Evolutionary conservation across 2,113 vertebrate species (phyloP).

Genomic region (Solea senegalensis): DNA sequence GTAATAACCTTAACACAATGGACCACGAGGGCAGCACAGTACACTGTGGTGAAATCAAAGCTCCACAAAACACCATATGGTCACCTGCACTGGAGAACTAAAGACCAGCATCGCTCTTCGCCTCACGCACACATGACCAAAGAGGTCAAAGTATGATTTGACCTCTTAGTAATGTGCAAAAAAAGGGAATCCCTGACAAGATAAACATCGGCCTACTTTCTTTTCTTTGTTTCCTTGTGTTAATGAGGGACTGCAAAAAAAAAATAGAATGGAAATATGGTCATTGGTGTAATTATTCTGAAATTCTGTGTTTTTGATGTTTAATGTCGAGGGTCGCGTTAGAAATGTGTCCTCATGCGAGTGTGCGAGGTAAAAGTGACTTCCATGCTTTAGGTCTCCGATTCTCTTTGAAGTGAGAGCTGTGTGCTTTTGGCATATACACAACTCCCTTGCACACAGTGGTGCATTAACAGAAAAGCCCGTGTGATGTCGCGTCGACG

Average conservation of each 20-base stretch:
- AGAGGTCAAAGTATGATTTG: conserved; percentile 41
- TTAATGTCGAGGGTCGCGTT: conserved; percentile 11
- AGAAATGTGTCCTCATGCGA: background rate
- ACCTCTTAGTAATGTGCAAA: conserved; percentile 47
- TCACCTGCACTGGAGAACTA: background rate
- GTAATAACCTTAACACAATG: conserved; percentile 20
- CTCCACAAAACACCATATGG: conserved; percentile 40
- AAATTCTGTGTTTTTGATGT: background rate
- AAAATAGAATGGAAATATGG: background rate
- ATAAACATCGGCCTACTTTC: conserved; percentile 6
- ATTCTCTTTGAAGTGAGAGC: conserved; percentile 61
- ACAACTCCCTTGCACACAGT: conserved; percentile 10
- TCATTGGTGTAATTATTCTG: background rate
- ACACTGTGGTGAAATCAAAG: conserved; percentile 36
- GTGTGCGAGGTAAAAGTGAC: conserved; percentile 16
- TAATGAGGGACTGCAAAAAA: background rate
- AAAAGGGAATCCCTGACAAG: conserved; percentile 14
- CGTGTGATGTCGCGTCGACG: no score
- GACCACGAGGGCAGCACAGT: conserved; percentile 6
- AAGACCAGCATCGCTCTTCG: conserved; percentile 8
- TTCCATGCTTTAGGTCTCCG: conserved; percentile 42
- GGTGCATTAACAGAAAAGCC: no score
- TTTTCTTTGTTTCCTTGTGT: conserved; percentile 22
- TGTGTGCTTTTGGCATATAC: conserved; percentile 55
- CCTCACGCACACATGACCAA: conserved; percentile 23